Percentiles rank a stretch among this genome's conserved stretches.
Evolutionary conservation across 2,888 invertebrate genomes (phyloP).

Genomic region (Antheraea assamensis): DNA sequence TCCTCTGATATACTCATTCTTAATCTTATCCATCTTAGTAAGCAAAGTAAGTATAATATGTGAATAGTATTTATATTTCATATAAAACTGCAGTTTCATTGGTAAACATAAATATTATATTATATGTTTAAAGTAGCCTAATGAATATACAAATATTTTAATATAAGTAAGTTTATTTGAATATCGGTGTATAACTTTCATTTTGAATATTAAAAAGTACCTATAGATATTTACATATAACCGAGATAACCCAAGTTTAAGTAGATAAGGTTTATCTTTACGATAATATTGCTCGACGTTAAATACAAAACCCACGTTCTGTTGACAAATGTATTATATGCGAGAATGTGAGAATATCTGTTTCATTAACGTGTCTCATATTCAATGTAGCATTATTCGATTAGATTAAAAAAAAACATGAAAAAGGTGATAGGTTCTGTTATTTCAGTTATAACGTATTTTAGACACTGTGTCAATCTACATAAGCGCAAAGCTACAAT

Average conservation of each 20-base stretch:
- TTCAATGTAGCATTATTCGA: not conserved
- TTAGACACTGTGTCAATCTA: too few species aligned
- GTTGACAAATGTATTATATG: constrained; percentile 6
- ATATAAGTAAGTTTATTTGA: not conserved
- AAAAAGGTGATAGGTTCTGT: not conserved
- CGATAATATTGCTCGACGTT: constrained; percentile 11
- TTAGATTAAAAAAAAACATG: not conserved
- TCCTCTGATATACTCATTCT: too few species aligned
- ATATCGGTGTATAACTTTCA: not conserved
- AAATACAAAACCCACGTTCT: constrained; percentile 11
- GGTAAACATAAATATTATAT: too few species aligned
- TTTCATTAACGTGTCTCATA: not conserved
- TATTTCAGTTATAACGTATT: too few species aligned
- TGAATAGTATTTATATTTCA: not conserved
- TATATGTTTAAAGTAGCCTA: not conserved
- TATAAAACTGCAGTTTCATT: not conserved
- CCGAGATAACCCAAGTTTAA: constrained; percentile 2
- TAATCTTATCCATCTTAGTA: too few species aligned
- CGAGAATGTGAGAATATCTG: not conserved
- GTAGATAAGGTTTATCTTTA: constrained; percentile 11
- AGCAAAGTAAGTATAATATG: too few species aligned
- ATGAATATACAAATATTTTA: not conserved
- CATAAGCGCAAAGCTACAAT: too few species aligned
- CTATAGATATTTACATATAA: not conserved
- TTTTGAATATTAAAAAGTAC: not conserved